Base-by-base conservation (phyloP, 2,113 vertebrate genomes). In the Nibea coibor region DNA sequence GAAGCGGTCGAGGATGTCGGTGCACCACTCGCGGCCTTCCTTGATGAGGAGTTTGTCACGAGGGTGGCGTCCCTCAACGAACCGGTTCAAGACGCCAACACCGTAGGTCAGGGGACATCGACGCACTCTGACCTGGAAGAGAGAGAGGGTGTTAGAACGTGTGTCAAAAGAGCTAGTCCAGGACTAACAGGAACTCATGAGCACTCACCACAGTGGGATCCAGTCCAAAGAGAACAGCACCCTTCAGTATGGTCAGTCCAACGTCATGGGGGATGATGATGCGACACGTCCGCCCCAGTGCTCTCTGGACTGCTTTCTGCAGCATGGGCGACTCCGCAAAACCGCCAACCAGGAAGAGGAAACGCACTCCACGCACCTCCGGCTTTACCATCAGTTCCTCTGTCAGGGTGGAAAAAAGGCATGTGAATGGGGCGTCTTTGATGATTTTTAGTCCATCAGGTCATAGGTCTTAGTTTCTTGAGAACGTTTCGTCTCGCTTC, bases 21-120 rank as follows among this genome's bases (percentile, higher is more conserved):
- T 99, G 96, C 98, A 99, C 98, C 97, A 99, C 75, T 95, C 94
- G n/a, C 96, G 96, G 2, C 97, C 97, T 0, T 98, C 98, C 82
- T 98, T 98, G 19, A 99, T 93, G 87, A 99, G 94, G 58, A 98
- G 95, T 87, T 99, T 99, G 57, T 98, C 97, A 0, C 91, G 93
- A 0, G 97, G 97, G 91, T 99, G 98, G 45, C 96, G 96, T 0
- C 97, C 97, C 4, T 96, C 95, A 86, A 99, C 95, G 0, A 97
- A 99, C 8, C 97, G 95, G 89, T 99, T 99, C 72, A 99, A 93
- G 28, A 99, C 97, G 0, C 97, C 97, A 0, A 99, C 97, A 0
- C 97, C 97, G 0, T 99, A 99, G 82, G 96, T 98, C 67, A 99
- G 92, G 0, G 98, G 97, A 0, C 96, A 98, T 35, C 98, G 96